phyloP scores from a whole-genome alignment of 2,113 vertebrate genomes.

The Nansenia antarctica region DNA sequence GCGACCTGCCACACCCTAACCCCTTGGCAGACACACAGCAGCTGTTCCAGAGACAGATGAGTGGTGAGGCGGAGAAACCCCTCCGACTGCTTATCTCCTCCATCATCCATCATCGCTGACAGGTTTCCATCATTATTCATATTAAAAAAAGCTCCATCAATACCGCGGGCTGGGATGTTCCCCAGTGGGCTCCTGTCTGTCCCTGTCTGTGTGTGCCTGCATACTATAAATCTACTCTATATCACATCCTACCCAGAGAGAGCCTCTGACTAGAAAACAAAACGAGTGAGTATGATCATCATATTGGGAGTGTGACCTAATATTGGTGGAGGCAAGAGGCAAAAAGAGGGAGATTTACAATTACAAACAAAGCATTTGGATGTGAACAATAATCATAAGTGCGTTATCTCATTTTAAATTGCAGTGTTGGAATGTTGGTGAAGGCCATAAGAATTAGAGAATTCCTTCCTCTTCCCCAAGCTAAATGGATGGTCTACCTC shows the following conservation, averaged over 20 bases:
- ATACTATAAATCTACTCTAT: constrained; percentile 31
- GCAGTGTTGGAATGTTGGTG: too few species aligned
- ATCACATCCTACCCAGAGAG: background rate
- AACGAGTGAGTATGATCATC: background rate
- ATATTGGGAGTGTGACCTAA: background rate
- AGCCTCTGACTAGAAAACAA: background rate
- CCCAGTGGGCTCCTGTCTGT: constrained; percentile 29
- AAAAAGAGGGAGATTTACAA: too few species aligned
- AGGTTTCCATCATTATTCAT: constrained; percentile 60
- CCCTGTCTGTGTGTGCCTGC: constrained; percentile 18
- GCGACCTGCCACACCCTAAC: constrained; percentile 10
- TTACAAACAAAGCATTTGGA: too few species aligned
- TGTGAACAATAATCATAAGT: background rate
- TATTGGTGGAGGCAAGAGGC: too few species aligned
- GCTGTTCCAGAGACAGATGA: constrained; percentile 60
- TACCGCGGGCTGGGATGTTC: constrained; percentile 30
- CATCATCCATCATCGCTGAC: constrained; percentile 69
- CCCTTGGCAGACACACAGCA: constrained; percentile 41
- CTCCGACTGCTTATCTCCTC: constrained; percentile 36
- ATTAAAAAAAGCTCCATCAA: constrained; percentile 46
- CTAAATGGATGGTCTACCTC: too few species aligned
- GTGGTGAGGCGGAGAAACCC: constrained; percentile 38
- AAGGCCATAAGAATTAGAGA: too few species aligned
- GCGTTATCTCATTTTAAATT: too few species aligned
- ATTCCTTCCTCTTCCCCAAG: too few species aligned